Percentiles rank a stretch among this genome's conserved stretches.
Conservation (phyloP, 2,113 vertebrate species). For the Thunnus thynnus region DNA sequence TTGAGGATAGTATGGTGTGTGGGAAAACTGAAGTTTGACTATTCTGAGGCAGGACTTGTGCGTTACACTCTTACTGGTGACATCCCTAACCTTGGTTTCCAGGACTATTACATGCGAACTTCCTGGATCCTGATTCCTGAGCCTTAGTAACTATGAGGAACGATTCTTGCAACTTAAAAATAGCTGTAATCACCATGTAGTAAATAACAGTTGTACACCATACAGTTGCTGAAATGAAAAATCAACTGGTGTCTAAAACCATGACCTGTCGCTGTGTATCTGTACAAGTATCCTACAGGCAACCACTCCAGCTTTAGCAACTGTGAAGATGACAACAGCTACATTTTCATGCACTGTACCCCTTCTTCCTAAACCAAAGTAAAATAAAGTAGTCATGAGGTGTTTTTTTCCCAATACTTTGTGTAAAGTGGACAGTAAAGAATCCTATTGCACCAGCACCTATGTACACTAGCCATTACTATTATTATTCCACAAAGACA, state of each 20-base stretch:
- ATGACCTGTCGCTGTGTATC: conserved; percentile 15
- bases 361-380: conserved; percentile 40
- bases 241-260: conserved; percentile 10
- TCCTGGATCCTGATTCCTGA: conserved; percentile 73
- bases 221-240: conserved; percentile 46
- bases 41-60: conserved; percentile 73
- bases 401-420: conserved; percentile 65
- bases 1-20: conserved; percentile 69
- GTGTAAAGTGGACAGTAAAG: conserved; percentile 62
- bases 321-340: conserved; percentile 30
- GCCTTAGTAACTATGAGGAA: conserved; percentile 61
- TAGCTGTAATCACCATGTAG: conserved; percentile 16
- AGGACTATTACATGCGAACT: conserved; percentile 47
- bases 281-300: conserved; percentile 23
- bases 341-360: conserved; percentile 50
- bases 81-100: conserved; percentile 43
- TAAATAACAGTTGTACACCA: conserved; percentile 35
- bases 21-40: conserved; percentile 49
- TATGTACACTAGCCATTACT: conserved; percentile 69
- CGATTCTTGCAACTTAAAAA: conserved; percentile 37
- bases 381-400: conserved; percentile 53
- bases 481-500: conserved; percentile 71
- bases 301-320: conserved; percentile 28
- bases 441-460: conserved; percentile 76
- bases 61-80: conserved; percentile 55